Base-by-base conservation (phyloP, 1,140 invertebrate genomes). In the Scaptomyza montana region DNA sequence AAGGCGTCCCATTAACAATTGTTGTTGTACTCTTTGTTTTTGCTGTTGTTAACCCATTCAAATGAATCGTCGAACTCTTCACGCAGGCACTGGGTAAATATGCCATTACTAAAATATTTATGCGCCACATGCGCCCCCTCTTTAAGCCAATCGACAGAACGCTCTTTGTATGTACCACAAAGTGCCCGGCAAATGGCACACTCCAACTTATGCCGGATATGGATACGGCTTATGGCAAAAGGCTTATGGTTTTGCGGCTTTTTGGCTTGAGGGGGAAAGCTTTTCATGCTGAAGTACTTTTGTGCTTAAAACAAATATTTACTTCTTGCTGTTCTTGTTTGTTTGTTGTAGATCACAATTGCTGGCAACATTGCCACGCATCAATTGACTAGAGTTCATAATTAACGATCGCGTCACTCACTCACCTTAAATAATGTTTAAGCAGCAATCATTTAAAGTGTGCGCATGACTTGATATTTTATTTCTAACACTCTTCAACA, bases 171-270 rank as follows among this genome's bases (percentile, higher is more conserved):
- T 59, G 41, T 13, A 5, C 43, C 43, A 33, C 59, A 36, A 25
- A 76, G 54, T 76, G 54, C 47, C 76, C 36, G 43, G 13, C 51
- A 78, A 78, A 74, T 62, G 69, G 62, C 61, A 68, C 60, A 76
- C 53, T 64, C 45, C 45, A 63, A 71, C 45, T 43, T 36, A 30
- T 46, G 70, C 77, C 77, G 77, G 71, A 79, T 79, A 80, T 80
- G 60, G 71, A 56, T 70, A 79, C 77, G 71, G 45, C 25, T 54
- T 21, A 28, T 39, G 16, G 43, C 45, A 46, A 46, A 46, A 4
- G 43, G 21, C 21, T 25, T 25, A 46, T 4, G 43, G 21, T 74
- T 49, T 46, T 43, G 2, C 5, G 5, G 9, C 9, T 39, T 43
- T 77, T 77, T 59, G 55, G 76, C 62, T 64, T 46, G 21, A 54